Evolutionary conservation across 2,888 invertebrate genomes (phyloP).

Genomic region (Apotomis capreana): DNA sequence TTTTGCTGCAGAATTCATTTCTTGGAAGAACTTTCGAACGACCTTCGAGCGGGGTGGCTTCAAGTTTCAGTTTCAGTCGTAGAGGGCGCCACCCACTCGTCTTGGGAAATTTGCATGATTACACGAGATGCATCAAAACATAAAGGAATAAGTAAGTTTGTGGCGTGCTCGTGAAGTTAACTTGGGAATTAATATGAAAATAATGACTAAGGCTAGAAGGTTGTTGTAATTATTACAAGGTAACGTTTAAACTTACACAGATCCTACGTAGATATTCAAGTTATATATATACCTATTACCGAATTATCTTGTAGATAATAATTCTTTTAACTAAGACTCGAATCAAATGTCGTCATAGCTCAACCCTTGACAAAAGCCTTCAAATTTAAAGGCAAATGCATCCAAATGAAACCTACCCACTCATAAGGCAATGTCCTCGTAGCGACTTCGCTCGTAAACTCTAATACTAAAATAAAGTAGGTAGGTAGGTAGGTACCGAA

Average conservation of each 20-base stretch:
- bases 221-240: background rate
- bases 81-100: constrained; percentile 67
- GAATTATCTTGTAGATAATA: too few species aligned
- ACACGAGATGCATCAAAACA: constrained; percentile 69
- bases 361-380: background rate
- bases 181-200: constrained; percentile 15
- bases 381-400: constrained; percentile 5
- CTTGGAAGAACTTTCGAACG: constrained; percentile 77
- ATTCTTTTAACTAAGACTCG: background rate
- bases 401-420: constrained; percentile 24
- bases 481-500: constrained; percentile 58
- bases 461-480: constrained; percentile 26
- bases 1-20: constrained; percentile 74
- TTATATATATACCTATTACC: too few species aligned
- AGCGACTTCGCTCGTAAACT: constrained; percentile 29
- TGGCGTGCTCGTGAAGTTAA: constrained; percentile 22
- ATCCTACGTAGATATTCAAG: too few species aligned
- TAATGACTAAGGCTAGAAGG: background rate
- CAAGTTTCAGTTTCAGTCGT: constrained; percentile 76
- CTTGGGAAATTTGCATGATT: constrained; percentile 79
- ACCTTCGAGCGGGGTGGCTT: constrained; percentile 75
- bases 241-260: too few species aligned
- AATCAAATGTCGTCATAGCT: background rate
- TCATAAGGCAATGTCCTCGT: constrained; percentile 27
- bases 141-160: constrained; percentile 46